A percentile compares a stretch with the other conserved stretches of the same genome.
Conservation (phyloP, 2,888 invertebrate species). For the Axea sp. region DNA sequence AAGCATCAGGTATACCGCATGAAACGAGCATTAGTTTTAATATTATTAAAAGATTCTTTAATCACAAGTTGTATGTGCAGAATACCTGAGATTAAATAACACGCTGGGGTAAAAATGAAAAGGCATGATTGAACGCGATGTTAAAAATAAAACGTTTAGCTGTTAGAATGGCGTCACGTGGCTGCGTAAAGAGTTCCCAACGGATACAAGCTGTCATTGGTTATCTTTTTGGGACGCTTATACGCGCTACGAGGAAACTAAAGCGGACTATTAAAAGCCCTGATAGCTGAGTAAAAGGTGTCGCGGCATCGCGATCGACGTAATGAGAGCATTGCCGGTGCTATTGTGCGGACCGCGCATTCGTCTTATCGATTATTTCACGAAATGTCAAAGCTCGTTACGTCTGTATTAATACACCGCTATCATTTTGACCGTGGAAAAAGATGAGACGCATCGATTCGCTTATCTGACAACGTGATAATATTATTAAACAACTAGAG, state of each 20-base stretch:
- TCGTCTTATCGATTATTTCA: constrained; percentile 59
- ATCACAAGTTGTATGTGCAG: too few species aligned
- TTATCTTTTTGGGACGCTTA: constrained; percentile 41
- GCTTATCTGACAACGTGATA: constrained; percentile 33
- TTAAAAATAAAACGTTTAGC: constrained; percentile 22
- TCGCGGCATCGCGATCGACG: constrained; percentile 59
- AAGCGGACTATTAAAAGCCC: constrained; percentile 49
- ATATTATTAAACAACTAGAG: constrained; percentile 35
- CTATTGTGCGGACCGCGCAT: constrained; percentile 31
- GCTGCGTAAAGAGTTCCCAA: constrained; percentile 1
- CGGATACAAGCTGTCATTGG: constrained; percentile 35
- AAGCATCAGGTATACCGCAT: too few species aligned
- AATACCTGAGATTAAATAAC: too few species aligned
- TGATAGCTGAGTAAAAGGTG: constrained; percentile 42
- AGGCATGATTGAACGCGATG: neutral
- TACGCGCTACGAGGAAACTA: constrained; percentile 27
- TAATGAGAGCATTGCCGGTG: constrained; percentile 60
- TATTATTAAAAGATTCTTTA: too few species aligned
- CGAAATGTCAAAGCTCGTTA: constrained; percentile 53
- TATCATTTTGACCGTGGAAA: constrained; percentile 32
- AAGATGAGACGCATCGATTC: constrained; percentile 18
- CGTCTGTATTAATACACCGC: constrained; percentile 46
- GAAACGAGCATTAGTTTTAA: too few species aligned
- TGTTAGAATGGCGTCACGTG: constrained; percentile 6
- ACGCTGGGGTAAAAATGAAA: too few species aligned